Evolutionary conservation across 2,888 invertebrate genomes (phyloP), one percentile per base, ranked within the genome.

Genomic region (Arrhopalites spinosus): DNA sequence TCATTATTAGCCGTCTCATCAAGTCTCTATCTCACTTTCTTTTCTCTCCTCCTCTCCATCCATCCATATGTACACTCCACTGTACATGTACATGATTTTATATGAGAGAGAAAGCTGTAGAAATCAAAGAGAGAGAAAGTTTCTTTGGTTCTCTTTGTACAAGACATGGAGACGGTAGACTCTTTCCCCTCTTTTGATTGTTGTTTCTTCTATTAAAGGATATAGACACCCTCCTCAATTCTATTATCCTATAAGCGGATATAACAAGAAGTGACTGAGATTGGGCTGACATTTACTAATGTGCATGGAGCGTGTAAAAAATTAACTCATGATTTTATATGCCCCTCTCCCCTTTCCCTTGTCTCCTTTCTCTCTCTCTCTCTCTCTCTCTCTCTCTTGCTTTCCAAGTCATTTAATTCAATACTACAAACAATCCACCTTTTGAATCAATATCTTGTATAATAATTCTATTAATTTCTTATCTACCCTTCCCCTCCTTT

Each of bases 1-100:
- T 73, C 59, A 68, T 73, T 69, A 76, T 72, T 72, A 76, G 53
- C 53, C 75, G 59, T 66, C 72, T 76, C 75, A 76, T 76, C 75
- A 71, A 73, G 67, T 59, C 61, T 59, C 45, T 25, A n/a, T 74
- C 61, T 63, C 63, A 43, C 23, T 43, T 29, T 47, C 66, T 15
- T 53, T 20, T 61, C 23, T 47, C 7, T n/a, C 36, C 47, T 23
- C 29, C 15, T 5, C 27, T 59, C 27, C 27, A 13, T 25, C 25
- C 3, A 59, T 13, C 25, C 59, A 59, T n/a, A 25, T 59, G 25
- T 7, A 59, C 7, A 36, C 36, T 36, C 36, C 3, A 36, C 5
- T 36, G 36, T 36, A 11, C 11, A 11, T 15, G 50, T 15, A n/a
- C n/a, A n/a, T n/a, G n/a, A n/a, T n/a, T n/a, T n/a, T n/a, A n/a